Evolutionary conservation across 2,888 invertebrate species (phyloP).

Genomic region (Leptopilina drosophilae): DNA sequence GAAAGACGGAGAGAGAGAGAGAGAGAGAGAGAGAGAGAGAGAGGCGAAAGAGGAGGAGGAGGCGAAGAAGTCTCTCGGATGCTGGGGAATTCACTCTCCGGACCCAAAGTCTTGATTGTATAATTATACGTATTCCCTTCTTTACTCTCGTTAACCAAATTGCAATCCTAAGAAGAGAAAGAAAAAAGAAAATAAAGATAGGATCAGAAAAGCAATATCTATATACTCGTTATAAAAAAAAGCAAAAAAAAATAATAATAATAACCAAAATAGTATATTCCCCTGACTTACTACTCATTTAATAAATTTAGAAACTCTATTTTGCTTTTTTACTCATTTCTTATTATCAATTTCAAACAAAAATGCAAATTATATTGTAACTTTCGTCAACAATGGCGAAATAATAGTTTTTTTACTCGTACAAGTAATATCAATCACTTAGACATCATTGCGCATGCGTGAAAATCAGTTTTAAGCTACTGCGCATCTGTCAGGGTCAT

Average conservation of each 20-base stretch:
- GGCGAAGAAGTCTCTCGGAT: conserved; percentile 20
- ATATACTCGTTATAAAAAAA: too few species aligned
- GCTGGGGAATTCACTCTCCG: conserved; percentile 40
- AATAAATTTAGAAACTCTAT: too few species aligned
- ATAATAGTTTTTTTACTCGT: not conserved
- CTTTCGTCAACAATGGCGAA: not conserved
- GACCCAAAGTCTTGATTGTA: conserved; percentile 37
- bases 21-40: conserved; percentile 14
- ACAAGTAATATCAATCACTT: too few species aligned
- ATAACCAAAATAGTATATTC: too few species aligned
- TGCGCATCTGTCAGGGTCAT: not conserved
- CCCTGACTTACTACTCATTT: too few species aligned
- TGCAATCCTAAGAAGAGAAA: conserved; percentile 25
- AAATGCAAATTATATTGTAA: not conserved
- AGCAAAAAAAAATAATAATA: too few species aligned
- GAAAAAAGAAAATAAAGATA: conserved; percentile 29
- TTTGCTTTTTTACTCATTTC: too few species aligned
- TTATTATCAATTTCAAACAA: too few species aligned
- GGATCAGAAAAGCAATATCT: not conserved
- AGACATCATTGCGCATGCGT: not conserved
- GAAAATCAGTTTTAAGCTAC: not conserved
- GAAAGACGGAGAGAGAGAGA: conserved; percentile 16
- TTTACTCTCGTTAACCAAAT: conserved; percentile 26
- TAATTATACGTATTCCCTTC: conserved; percentile 21
- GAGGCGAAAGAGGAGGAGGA: conserved; percentile 26